These are phyloP conservation scores for Palythoa caribaeorum DNA, from an alignment of 92 coral and sea anemone genomes.

Conservation along the genomic window DNA sequence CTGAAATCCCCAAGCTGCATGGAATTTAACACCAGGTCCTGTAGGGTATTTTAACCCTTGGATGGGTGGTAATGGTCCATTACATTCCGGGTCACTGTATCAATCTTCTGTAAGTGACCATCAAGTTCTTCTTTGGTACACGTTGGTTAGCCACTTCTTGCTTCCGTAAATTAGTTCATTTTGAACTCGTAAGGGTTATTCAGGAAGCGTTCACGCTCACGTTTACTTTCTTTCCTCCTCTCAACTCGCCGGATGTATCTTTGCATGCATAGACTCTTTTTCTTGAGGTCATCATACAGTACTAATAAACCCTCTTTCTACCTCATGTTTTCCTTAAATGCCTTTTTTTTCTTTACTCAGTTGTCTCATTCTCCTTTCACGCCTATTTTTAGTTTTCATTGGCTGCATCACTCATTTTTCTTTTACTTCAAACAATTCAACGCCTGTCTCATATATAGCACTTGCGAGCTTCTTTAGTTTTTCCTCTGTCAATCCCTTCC, in stretches of 20 bases:
- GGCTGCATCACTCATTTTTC: background rate
- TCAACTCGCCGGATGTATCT: background rate
- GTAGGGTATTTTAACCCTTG: slow-evolving; percentile 11
- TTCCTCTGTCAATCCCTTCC: slow-evolving; percentile 12
- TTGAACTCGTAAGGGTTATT: slow-evolving; percentile 24
- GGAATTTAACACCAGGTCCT: background rate
- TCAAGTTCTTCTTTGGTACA: background rate
- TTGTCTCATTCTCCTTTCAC: slow-evolving; percentile 6
- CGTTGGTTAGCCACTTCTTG: slow-evolving; percentile 4
- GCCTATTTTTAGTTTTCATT: slow-evolving; percentile 4
- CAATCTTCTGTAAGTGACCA: background rate
- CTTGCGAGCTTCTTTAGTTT: slow-evolving; percentile 16
- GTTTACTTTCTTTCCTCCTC: background rate
- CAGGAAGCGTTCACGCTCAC: background rate
- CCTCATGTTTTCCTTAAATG: background rate
- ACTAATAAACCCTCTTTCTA: slow-evolving; percentile 4
- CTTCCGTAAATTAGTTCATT: background rate
- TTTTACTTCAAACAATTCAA: background rate
- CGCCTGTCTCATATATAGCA: background rate
- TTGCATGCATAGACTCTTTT: background rate
- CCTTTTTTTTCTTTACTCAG: slow-evolving; percentile 22
- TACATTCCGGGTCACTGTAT: background rate
- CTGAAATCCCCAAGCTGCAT: background rate
- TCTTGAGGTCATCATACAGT: slow-evolving; percentile 1
- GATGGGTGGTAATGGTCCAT: background rate